Evolutionary conservation across 1,140 invertebrate species (phyloP), one percentile per base, ranked within the genome.

Genomic region (Asbolus verrucosus): DNA sequence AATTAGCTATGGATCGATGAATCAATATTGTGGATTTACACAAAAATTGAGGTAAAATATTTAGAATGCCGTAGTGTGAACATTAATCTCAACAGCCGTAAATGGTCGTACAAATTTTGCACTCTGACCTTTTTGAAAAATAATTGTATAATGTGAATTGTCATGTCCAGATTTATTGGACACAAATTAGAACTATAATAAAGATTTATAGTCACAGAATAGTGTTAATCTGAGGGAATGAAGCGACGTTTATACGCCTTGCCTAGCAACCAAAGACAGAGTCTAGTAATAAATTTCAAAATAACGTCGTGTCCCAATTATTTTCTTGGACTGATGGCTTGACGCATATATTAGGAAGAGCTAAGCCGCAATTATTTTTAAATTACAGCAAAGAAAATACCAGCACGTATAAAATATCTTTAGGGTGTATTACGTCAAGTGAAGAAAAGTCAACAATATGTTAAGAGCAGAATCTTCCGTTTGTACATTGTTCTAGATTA

Each of bases 291-390:
- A 78, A 79, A 79, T 79, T 79, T 76, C 63, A 75, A 76, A 78
- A 77, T 76, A 75, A 78, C 77, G 75, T 78, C 77, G 75, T 78
- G 76, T 75, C 79, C 77, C 74, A 80, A 80, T 80, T 80, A 80
- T 77, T 78, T 79, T 76, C 77, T 78, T 76, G 77, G 77, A 76
- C 79, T 74, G 73, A 71, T 79, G 75, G 76, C 73, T 77, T 76
- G 77, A 73, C 71, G 75, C 76, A 75, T 78, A 76, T 69, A 77
- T 75, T 75, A 75, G 63, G 59, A 38, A 63, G 33, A 41, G 61
- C 39, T 33, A 54, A 54, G 46, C 46, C 46, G 46, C 46, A 54
- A 54, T 54, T 54, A 54, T 54, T 54, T 54, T 54, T 54, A 54
- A 54, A 54, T 54, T 54, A 54, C 46, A 27, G 19, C 46, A 27